A percentile compares a stretch with the other conserved stretches of the same genome.
phyloP scores from a whole-genome alignment of 2,113 vertebrate species.

The Corythaeola cristata region DNA sequence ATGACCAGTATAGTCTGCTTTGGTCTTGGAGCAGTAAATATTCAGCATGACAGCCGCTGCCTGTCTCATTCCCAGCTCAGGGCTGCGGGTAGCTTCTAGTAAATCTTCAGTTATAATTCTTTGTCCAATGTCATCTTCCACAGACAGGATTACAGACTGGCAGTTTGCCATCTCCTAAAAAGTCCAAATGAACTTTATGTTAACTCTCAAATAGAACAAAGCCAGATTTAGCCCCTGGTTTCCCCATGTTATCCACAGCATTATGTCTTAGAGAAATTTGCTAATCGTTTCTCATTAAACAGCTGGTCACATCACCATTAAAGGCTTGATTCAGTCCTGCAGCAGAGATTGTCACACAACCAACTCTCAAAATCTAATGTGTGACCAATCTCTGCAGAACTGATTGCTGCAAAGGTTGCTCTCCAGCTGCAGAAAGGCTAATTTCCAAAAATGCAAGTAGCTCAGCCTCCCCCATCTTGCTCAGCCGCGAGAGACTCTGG shows the following conservation, averaged over 20 bases:
- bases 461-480: neutral
- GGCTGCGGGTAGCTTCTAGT: conserved; percentile 88
- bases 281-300: neutral
- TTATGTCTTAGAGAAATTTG: neutral
- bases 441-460: neutral
- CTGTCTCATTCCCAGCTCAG: conserved; percentile 89
- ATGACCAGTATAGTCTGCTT: conserved; percentile 89
- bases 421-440: neutral
- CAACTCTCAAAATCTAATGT: neutral
- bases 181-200: neutral
- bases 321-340: neutral
- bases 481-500: neutral
- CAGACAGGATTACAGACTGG: conserved; percentile 92
- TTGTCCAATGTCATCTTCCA: conserved; percentile 93
- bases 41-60: conserved; percentile 91
- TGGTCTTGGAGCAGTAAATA: conserved; percentile 92
- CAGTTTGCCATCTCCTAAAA: conserved; percentile 91
- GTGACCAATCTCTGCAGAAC: neutral
- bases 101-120: conserved; percentile 94
- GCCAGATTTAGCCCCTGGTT: neutral
- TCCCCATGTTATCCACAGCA: neutral
- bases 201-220: neutral
- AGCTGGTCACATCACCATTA: neutral
- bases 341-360: neutral
- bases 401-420: neutral